Evolutionary conservation across 1,140 invertebrate species (phyloP), one percentile per base, ranked within the genome.

Genomic region (Ganaspis sp.): DNA sequence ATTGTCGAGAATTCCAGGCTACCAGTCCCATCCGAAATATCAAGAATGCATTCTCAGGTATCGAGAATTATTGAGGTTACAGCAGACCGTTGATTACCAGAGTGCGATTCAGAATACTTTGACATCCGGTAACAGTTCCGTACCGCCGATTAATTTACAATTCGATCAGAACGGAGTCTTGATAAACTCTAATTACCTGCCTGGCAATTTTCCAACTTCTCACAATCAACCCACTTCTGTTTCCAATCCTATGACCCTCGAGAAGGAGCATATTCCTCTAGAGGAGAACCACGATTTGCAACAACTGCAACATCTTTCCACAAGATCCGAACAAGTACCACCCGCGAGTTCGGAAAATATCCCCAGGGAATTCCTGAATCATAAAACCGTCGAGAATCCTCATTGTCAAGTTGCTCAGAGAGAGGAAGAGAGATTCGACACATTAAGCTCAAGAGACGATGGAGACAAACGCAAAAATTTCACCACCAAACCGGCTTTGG

Each of bases 81-180:
- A 91, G 34, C 87, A 90, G 42, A 85, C 83, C 0, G 76, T 88
- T 0, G 87, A 88, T 9, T 90, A 90, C 72, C 90, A 89, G 34
- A 87, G 78, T 45, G 77, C 78, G 0, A 77, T 88, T 5, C 90
- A 90, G 72, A 88, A 90, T 70, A 74, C 78, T 0, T 80, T 83
- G 6, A 86, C 78, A 49, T 29, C 83, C 9, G 58, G 80, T 6
- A 34, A 74, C 2, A 79, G 76, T n/a, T 19, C 81, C 4, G 77
- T 89, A 38, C 86, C 87, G 1, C 87, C 90, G 0, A 91, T 91
- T 42, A 91, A 90, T 79, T 75, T 91, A 9, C 90, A 91, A 53
- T 91, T 91, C 11, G 90, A 91, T 85, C 89, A 91, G 9, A 91
- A 91, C 69, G 90, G 90, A 0, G 78, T 90, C 26, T 34, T 91